Evolutionary conservation across 1,140 invertebrate species (phyloP).

Genomic region (Drosophila micromelanica): DNA sequence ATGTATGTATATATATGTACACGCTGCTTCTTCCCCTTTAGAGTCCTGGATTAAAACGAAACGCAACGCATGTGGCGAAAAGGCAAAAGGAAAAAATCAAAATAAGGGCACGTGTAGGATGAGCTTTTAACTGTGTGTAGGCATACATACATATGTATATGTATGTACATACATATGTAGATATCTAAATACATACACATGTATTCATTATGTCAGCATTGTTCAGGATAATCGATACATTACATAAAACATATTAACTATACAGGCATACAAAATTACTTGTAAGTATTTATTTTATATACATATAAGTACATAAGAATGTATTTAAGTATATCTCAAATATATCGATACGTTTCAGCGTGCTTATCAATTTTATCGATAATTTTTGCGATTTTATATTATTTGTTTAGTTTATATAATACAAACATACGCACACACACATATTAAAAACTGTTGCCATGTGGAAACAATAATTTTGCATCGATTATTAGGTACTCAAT

Average conservation of each 20-base stretch:
- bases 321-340: background rate
- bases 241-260: background rate
- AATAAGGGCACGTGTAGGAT: constrained; percentile 77
- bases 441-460: background rate
- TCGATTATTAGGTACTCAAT: background rate
- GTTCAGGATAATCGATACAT: background rate
- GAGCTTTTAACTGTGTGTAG: constrained; percentile 7
- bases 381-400: too few species aligned
- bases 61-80: constrained; percentile 60
- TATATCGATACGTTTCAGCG: too few species aligned
- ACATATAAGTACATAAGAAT: background rate
- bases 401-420: too few species aligned
- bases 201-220: background rate
- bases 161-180: background rate
- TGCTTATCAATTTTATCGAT: too few species aligned
- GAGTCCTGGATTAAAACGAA: constrained; percentile 41
- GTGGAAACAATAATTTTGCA: too few species aligned
- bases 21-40: constrained; percentile 24
- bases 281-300: background rate
- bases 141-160: background rate
- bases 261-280: background rate
- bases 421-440: too few species aligned
- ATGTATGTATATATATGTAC: background rate
- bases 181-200: background rate
- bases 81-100: constrained; percentile 47